Evolutionary conservation across 2,113 vertebrate genomes (phyloP).

Genomic region (Pavo muticus): DNA sequence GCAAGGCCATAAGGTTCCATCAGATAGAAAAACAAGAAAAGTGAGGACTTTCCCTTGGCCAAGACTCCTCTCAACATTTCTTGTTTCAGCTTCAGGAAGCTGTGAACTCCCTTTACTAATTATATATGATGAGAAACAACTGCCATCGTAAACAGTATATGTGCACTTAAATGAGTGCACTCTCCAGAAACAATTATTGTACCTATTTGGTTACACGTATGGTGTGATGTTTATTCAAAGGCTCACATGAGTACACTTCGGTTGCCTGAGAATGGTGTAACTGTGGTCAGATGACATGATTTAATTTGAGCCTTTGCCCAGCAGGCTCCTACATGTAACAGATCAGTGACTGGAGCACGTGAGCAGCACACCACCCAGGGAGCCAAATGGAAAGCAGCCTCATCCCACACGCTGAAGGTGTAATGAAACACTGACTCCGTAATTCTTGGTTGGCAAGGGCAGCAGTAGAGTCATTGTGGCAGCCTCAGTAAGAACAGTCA

Average conservation of each 20-base stretch:
- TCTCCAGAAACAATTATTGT: not conserved
- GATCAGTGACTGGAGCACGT: constrained; percentile 56
- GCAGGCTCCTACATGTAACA: constrained; percentile 48
- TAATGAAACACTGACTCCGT: not conserved
- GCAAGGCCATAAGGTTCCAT: accelerated
- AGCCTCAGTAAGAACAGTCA: not conserved
- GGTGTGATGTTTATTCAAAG: constrained; percentile 4
- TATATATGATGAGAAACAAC: not conserved
- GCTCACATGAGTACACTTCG: constrained; percentile 11
- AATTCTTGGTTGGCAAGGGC: not conserved
- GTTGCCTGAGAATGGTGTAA: constrained; percentile 42
- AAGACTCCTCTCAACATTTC: not conserved
- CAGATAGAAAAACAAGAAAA: not conserved
- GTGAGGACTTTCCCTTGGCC: not conserved
- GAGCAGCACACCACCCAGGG: constrained; percentile 17
- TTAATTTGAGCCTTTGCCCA: constrained; percentile 31
- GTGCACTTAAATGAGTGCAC: not conserved
- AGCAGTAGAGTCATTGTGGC: not conserved
- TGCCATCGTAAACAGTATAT: not conserved
- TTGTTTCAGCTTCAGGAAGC: not conserved
- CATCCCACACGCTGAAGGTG: constrained; percentile 32
- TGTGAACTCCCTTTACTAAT: not conserved
- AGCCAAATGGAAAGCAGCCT: constrained; percentile 62
- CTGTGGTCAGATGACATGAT: constrained; percentile 63
- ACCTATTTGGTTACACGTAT: not conserved